These are phyloP conservation scores for Erpobdella octoculata DNA, from an alignment of 2,888 invertebrate genomes.

Conservation along the genomic window DNA sequence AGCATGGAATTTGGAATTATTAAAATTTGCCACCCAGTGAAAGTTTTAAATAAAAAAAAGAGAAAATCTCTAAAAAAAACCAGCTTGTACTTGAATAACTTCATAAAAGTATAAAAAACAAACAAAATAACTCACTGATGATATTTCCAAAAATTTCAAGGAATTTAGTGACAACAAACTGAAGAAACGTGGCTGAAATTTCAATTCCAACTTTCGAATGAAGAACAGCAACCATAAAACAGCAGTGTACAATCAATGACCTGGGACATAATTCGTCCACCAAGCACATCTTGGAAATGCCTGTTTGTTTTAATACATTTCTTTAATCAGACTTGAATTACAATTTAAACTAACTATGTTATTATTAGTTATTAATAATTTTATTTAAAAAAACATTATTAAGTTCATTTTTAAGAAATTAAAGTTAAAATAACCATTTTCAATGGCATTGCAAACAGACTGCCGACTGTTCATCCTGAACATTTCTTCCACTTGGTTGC, in stretches of 20 bases:
- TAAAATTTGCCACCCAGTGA: too few relatives aligned
- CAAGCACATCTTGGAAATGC: conserved; percentile 6
- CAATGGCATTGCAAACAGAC: not conserved
- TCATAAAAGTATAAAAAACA: not conserved
- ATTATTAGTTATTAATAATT: too few relatives aligned
- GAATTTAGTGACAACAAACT: conserved; percentile 1
- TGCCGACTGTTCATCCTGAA: conserved; percentile 12
- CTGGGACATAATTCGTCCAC: not conserved
- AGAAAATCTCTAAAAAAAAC: too few relatives aligned
- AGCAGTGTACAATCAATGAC: not conserved
- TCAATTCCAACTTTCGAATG: not conserved
- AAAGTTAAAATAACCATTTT: not conserved
- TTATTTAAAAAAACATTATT: not conserved
- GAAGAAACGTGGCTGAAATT: not conserved
- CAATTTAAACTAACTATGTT: too few relatives aligned
- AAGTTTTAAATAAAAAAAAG: too few relatives aligned
- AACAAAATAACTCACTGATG: not conserved
- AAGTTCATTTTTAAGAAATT: not conserved
- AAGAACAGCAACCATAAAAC: not conserved
- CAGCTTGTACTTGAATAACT: not conserved
- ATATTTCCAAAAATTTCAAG: not conserved
- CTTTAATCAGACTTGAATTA: too few relatives aligned
- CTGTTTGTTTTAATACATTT: too few relatives aligned
- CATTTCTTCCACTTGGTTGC: conserved; percentile 3
- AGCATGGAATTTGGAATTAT: too few relatives aligned